Conservation (phyloP, 2,113 vertebrate species). For the Anoplopoma fimbria region DNA sequence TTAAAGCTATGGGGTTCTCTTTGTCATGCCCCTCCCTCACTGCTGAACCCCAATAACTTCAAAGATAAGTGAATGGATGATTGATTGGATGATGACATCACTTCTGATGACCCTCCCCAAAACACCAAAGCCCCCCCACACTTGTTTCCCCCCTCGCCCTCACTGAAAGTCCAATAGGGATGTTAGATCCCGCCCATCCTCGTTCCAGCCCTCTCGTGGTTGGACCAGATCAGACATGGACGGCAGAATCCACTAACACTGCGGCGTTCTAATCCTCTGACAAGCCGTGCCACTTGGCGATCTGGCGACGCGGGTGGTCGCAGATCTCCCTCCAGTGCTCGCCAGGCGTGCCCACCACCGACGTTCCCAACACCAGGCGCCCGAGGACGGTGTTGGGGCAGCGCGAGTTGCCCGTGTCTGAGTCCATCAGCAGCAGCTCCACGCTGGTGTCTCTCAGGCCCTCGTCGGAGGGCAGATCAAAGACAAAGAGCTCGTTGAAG, state of each 20-base stretch:
- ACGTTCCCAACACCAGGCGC: conserved; percentile 88
- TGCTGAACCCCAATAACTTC: conserved; percentile 53
- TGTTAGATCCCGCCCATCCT: conserved; percentile 33
- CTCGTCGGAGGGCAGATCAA: conserved; percentile 93
- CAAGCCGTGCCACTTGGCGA: conserved; percentile 97
- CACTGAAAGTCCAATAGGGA: conserved; percentile 64
- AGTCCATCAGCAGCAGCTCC: conserved; percentile 98
- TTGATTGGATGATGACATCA: conserved; percentile 72
- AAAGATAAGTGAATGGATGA: conserved; percentile 68
- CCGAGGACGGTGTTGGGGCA: conserved; percentile 89
- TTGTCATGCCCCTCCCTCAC: conserved; percentile 28
- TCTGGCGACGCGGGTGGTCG: conserved; percentile 96
- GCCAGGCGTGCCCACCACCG: conserved; percentile 89
- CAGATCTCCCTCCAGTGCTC: conserved; percentile 99
- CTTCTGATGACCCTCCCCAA: conserved; percentile 52
- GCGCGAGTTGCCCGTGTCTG: conserved; percentile 84
- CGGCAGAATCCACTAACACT: conserved; percentile 15
- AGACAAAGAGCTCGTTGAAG: conserved; percentile 98
- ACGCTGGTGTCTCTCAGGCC: conserved; percentile 95
- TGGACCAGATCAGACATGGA: conserved; percentile 20
- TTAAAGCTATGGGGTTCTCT: conserved; percentile 60
- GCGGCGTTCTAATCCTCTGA: conserved; percentile 88
- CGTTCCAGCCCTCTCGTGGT: conserved; percentile 22
- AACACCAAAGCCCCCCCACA: conserved; percentile 34
- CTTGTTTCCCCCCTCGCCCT: background rate